Base-by-base conservation (phyloP, 1,140 invertebrate genomes). In the Heterodera carotae region DNA sequence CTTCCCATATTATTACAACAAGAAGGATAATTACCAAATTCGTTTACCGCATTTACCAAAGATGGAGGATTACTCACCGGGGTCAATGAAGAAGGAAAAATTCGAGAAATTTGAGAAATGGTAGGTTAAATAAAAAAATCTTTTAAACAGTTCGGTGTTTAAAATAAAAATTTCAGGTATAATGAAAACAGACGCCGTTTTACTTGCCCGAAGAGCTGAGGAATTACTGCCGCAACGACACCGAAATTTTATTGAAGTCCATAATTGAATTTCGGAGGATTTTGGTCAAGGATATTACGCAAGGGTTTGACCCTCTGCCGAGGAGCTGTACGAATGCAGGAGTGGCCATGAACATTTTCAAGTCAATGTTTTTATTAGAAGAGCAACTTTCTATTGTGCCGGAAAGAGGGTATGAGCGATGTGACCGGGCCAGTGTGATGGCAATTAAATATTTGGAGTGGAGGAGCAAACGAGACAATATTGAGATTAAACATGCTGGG, bases 371-470 rank as follows among this genome's bases (percentile, higher is more conserved):
- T 39, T 31, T 70, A n/a, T 15, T 22, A n/a, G n/a, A 12, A 2
- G 27, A 70, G 0, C 31, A 70, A 7, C n/a, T 70, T 22, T 31
- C 39, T 8, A 36, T 70, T 29, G 69, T 70, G 27, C 69, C 69
- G 36, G 69, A 70, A n/a, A 60, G 34, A n/a, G 69, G 69, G 15
- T 70, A 70, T 43, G 69, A 70, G 15, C 29, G 36, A 6, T 25
- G n/a, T 43, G 69, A 70, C 36, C 0, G 53, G 2, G 39, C 39
- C 29, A 70, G 69, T 33, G 27, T 43, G 12, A 18, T 36, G 22
- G 69, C 69, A 2, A 48, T 70, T 7, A 70, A 70, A 59, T 70
- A 48, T 70, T 59, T 70, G 39, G 53, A 70, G 29, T 70, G 69
- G 69, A n/a, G 53, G 39, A 31, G 29, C 29, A 29, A 70, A 59